phyloP scores from a whole-genome alignment of 2,113 vertebrate genomes.

The Manacus vitellinus region DNA sequence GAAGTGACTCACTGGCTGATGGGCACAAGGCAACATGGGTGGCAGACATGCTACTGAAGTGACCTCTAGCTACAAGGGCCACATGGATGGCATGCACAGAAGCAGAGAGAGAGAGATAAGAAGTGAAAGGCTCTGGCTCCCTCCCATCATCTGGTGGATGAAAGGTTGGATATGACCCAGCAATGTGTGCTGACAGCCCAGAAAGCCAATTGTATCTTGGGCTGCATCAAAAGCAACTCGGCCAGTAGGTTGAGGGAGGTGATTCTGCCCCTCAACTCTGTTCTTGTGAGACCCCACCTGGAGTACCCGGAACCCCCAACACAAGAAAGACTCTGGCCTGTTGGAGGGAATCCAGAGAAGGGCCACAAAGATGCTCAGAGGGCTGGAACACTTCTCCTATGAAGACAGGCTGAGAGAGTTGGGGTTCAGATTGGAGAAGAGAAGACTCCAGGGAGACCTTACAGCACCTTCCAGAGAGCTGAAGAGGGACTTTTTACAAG shows the following conservation, averaged over 20 bases:
- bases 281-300: background rate
- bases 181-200: background rate
- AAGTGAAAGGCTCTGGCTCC: background rate
- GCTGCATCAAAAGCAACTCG: background rate
- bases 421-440: background rate
- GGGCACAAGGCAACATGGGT: accelerated
- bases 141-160: background rate
- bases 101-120: background rate
- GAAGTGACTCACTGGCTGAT: background rate
- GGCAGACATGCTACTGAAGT: accelerated
- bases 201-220: background rate
- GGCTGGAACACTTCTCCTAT: background rate
- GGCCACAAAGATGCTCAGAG: background rate
- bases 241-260: background rate
- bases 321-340: background rate
- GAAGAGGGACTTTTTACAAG: background rate
- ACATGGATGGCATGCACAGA: accelerated
- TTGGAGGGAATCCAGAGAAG: background rate
- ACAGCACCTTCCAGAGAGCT: background rate
- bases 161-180: background rate
- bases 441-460: background rate
- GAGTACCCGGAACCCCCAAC: background rate
- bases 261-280: background rate
- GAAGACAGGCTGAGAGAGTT: background rate
- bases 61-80: background rate